Conservation (phyloP, 2,113 vertebrate species). For the Leptosomus discolor region DNA sequence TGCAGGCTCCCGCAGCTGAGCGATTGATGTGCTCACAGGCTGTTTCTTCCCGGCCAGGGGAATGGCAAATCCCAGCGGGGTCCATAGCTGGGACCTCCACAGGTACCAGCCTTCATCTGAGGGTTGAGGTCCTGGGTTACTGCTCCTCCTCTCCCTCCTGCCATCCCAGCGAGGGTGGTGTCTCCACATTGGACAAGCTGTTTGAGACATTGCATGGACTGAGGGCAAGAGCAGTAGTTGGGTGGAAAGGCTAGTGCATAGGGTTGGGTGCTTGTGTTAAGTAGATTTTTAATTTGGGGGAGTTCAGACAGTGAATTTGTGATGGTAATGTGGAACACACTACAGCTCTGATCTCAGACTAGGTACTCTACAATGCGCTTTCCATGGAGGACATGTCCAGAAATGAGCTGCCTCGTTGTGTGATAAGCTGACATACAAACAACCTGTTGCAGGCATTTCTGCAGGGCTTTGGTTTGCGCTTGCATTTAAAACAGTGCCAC, state of each 20-base stretch:
- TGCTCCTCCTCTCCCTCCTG: not conserved
- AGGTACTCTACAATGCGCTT: accelerated
- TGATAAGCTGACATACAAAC: not conserved
- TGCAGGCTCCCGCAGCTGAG: conserved; percentile 10
- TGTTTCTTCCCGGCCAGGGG: not conserved
- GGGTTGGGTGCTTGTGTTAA: not conserved
- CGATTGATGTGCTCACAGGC: not conserved
- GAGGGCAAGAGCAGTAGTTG: not conserved
- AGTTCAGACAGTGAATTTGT: not conserved
- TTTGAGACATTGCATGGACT: not conserved
- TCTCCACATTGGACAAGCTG: accelerated
- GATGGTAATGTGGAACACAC: not conserved
- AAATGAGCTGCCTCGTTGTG: not conserved
- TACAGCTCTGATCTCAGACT: not conserved
- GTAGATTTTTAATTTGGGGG: not conserved
- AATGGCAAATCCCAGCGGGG: not conserved
- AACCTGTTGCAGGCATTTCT: not conserved
- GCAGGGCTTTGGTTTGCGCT: not conserved
- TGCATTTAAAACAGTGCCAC: not conserved
- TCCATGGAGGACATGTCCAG: not conserved
- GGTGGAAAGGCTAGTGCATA: not conserved
- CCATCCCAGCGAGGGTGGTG: not conserved
- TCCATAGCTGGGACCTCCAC: not conserved
- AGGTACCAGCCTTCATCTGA: not conserved
- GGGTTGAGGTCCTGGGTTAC: not conserved